A percentile compares a stretch with the other conserved stretches of the same genome.
Conservation (phyloP, 2,797 vertebrate genomes). For the Meda fulgida region DNA sequence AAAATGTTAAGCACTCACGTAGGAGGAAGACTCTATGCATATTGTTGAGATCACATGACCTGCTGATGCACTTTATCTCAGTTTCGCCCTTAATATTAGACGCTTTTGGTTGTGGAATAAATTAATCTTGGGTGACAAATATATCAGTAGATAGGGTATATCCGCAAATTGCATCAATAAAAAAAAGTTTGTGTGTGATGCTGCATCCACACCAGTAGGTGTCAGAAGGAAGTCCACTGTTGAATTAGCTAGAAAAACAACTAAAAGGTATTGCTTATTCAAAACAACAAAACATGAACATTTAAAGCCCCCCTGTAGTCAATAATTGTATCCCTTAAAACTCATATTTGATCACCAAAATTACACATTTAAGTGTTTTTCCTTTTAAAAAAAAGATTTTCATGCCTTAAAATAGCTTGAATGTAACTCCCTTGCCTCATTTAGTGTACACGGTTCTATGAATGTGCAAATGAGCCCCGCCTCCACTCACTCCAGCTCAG, state of each 20-base stretch:
- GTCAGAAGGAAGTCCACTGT: neutral
- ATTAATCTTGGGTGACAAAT: neutral
- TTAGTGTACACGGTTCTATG: too few relatives aligned
- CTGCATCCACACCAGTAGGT: neutral
- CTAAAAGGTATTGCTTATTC: neutral
- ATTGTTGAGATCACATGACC: neutral
- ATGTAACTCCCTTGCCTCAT: too few relatives aligned
- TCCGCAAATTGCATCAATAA: neutral
- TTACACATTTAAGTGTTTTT: too few relatives aligned
- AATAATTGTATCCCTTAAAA: too few relatives aligned
- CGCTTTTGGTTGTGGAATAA: neutral
- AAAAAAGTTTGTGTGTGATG: neutral
- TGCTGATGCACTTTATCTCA: neutral
- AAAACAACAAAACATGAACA: neutral
- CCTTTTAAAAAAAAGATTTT: accelerated
- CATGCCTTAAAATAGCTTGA: too few relatives aligned
- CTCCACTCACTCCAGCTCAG: too few relatives aligned
- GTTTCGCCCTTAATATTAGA: neutral
- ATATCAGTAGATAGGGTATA: neutral
- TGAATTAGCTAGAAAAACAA: neutral
- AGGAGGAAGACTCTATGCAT: neutral
- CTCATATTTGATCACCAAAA: too few relatives aligned
- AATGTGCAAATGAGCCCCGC: too few relatives aligned
- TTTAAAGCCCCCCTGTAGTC: too few relatives aligned
- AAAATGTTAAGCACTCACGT: neutral